phyloP scores from a whole-genome alignment of 2,888 invertebrate species.

The Agrochola lota region DNA sequence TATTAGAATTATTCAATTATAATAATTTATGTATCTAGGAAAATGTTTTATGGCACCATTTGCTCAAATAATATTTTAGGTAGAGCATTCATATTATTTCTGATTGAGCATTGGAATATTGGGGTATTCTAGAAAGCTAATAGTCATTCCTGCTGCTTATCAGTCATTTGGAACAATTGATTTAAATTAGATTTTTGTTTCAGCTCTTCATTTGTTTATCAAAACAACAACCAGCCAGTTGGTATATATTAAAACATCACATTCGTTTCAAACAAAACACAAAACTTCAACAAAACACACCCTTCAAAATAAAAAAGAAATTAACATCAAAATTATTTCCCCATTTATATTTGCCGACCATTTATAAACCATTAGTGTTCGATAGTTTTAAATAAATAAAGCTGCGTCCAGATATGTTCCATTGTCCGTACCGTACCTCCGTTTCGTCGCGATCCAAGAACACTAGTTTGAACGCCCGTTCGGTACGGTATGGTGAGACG shows the following conservation, averaged over 20 bases:
- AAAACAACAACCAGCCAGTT: background rate
- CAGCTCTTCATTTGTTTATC: background rate
- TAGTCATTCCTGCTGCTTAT: background rate
- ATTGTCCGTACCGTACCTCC: no score
- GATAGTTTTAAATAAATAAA: slow-evolving; percentile 30
- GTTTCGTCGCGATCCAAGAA: no score
- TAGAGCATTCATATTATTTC: no score
- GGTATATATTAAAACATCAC: background rate
- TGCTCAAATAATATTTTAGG: slow-evolving; percentile 14
- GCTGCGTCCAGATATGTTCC: no score
- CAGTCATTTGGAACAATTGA: background rate
- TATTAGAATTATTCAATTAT: slow-evolving; percentile 34
- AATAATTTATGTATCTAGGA: slow-evolving; percentile 9
- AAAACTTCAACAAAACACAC: no score
- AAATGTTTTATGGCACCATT: slow-evolving; percentile 1
- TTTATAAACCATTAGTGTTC: slow-evolving; percentile 64
- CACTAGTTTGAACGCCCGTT: no score
- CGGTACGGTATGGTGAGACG: no score
- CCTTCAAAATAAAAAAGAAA: background rate
- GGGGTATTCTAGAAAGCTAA: background rate
- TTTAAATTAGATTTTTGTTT: background rate
- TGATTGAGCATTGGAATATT: background rate
- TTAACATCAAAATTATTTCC: background rate
- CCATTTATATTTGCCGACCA: slow-evolving; percentile 31
- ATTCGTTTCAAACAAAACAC: background rate